Evolutionary conservation across 1,140 invertebrate species (phyloP).

Genomic region (Chymomyza costata): DNA sequence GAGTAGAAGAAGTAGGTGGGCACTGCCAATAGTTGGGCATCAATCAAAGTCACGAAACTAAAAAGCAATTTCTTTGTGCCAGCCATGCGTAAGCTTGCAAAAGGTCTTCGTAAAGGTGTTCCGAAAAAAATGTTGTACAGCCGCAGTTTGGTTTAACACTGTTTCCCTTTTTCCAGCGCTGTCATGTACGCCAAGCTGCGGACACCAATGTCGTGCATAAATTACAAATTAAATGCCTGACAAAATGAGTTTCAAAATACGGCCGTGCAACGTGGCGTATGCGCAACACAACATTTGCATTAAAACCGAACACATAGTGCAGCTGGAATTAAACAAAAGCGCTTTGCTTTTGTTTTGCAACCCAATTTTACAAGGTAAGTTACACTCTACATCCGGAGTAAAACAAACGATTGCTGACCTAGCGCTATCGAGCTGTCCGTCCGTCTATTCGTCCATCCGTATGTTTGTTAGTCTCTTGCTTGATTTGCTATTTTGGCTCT

Average conservation of each 20-base stretch:
- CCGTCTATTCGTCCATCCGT: not conserved
- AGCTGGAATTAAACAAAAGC: not conserved
- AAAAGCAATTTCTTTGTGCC: slow-evolving; percentile 25
- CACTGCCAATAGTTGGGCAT: slow-evolving; percentile 19
- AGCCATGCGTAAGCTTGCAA: too few species aligned
- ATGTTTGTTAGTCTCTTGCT: slow-evolving; percentile 4
- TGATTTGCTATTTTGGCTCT: too few species aligned
- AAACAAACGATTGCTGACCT: slow-evolving; percentile 34
- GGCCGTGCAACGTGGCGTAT: not conserved
- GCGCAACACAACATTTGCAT: slow-evolving; percentile 49
- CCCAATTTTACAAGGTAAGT: too few species aligned
- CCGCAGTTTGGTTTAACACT: slow-evolving; percentile 45
- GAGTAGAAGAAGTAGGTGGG: too few species aligned
- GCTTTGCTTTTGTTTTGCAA: too few species aligned
- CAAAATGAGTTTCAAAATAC: slow-evolving; percentile 8
- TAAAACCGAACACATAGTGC: slow-evolving; percentile 30
- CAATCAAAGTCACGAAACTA: slow-evolving; percentile 52
- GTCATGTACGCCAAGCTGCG: slow-evolving; percentile 15
- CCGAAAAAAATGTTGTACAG: too few species aligned
- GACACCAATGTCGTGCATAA: slow-evolving; percentile 43
- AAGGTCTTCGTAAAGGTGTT: too few species aligned
- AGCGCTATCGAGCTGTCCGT: slow-evolving; percentile 24
- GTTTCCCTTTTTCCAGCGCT: slow-evolving; percentile 32
- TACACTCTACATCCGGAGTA: too few species aligned
- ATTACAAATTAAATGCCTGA: slow-evolving; percentile 48